Evolutionary conservation across 1,140 invertebrate species (phyloP).

Genomic region (Nephotettix cincticeps): DNA sequence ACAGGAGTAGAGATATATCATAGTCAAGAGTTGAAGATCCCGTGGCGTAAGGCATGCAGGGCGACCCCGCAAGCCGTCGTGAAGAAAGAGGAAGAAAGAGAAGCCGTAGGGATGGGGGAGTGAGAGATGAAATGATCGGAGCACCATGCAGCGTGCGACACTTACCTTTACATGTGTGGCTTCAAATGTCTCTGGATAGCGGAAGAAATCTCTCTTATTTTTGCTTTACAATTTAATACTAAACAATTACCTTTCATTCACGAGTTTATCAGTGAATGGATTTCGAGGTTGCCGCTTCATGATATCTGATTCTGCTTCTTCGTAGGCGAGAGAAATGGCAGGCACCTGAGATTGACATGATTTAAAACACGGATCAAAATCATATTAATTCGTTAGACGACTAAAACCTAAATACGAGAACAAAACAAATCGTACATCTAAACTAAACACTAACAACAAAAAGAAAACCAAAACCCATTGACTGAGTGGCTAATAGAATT

Average conservation of each 20-base stretch:
- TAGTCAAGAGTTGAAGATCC: conserved; percentile 1
- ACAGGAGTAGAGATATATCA: conserved; percentile 4
- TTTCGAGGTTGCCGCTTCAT: conserved; percentile 98
- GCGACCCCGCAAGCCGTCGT: background rate
- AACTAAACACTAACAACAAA: conserved; percentile 27
- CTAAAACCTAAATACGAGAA: conserved; percentile 33
- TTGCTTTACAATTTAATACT: conserved; percentile 17
- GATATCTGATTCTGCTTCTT: conserved; percentile 97
- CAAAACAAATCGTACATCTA: conserved; percentile 26
- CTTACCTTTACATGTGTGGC: background rate
- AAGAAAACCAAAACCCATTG: conserved; percentile 15
- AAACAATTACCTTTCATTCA: conserved; percentile 91
- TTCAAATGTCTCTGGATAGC: background rate
- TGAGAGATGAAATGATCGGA: conserved; percentile 28
- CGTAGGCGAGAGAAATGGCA: conserved; percentile 98
- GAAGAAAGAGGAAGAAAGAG: conserved; percentile 36
- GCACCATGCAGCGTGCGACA: background rate
- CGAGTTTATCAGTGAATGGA: conserved; percentile 94
- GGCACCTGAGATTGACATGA: conserved; percentile 69
- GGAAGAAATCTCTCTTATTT: background rate
- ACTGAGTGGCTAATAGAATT: conserved; percentile 4
- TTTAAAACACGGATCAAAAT: conserved; percentile 41
- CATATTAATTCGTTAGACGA: conserved; percentile 32
- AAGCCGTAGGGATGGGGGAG: conserved; percentile 33
- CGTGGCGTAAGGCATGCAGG: background rate